Conservation (phyloP, 1,140 invertebrate species). For the Cyrtorhinus lividipennis region DNA sequence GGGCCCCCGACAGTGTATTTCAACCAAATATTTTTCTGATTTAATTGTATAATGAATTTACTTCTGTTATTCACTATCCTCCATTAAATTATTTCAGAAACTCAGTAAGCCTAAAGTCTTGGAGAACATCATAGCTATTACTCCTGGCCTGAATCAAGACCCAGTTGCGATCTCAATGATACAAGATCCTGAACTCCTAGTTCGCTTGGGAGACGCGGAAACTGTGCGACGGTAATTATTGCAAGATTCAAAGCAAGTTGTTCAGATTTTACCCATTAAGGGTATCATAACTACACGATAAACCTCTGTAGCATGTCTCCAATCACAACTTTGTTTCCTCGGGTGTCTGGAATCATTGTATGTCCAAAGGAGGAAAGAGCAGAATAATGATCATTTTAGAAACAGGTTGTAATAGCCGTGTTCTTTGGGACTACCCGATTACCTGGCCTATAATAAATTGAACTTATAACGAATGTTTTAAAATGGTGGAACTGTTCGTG, state of each 20-base stretch:
- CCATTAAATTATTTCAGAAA: too few species aligned
- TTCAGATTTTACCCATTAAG: background rate
- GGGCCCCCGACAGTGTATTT: too few species aligned
- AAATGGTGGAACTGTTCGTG: background rate
- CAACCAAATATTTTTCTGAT: too few species aligned
- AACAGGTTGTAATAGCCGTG: too few species aligned
- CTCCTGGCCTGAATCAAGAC: slow-evolving; percentile 36
- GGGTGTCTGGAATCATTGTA: background rate
- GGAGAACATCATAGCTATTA: slow-evolving; percentile 38
- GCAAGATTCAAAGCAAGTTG: background rate
- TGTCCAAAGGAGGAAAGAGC: too few species aligned
- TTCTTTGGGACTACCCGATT: too few species aligned
- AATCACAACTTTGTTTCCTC: background rate
- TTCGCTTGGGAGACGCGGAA: slow-evolving; percentile 35
- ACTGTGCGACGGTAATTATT: slow-evolving; percentile 35
- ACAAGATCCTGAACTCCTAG: slow-evolving; percentile 40
- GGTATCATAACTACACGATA: background rate
- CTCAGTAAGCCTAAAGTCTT: slow-evolving; percentile 36
- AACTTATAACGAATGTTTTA: too few species aligned
- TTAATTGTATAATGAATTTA: too few species aligned
- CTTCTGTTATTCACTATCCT: too few species aligned
- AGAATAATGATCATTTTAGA: too few species aligned
- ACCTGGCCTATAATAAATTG: too few species aligned
- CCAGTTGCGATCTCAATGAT: slow-evolving; percentile 39
- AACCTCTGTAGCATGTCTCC: too few species aligned